Conservation (phyloP, 2,888 invertebrate species). For the Ommatoiulus sabulosus region DNA sequence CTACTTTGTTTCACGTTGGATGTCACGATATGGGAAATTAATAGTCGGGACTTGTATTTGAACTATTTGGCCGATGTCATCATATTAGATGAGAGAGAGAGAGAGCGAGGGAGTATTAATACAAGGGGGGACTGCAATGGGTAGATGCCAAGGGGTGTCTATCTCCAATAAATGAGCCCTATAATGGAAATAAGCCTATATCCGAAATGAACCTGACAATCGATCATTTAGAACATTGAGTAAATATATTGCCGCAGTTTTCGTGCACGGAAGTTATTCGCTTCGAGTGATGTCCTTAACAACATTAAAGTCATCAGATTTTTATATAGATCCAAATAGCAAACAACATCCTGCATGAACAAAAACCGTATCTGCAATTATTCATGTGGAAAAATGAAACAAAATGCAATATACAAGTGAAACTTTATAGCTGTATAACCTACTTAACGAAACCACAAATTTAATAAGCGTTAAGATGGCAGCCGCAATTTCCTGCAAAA, state of each 20-base stretch:
- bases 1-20: constrained; percentile 48
- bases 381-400: neutral
- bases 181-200: constrained; percentile 34
- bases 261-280: constrained; percentile 48
- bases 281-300: constrained; percentile 43
- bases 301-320: constrained; percentile 46
- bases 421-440: neutral
- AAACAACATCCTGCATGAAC: constrained; percentile 44
- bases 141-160: neutral
- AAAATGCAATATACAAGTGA: neutral
- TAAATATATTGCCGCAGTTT: constrained; percentile 37
- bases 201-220: constrained; percentile 30
- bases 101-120: constrained; percentile 32
- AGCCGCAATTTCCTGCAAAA: neutral
- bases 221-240: constrained; percentile 32
- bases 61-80: constrained; percentile 49
- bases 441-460: neutral
- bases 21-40: constrained; percentile 55
- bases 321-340: neutral
- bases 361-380: neutral
- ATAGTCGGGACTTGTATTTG: constrained; percentile 54
- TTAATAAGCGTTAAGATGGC: neutral
- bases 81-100: constrained; percentile 50
- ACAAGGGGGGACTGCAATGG: constrained; percentile 24
- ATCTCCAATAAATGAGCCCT: constrained; percentile 23